Evolutionary conservation across 2,888 invertebrate genomes (phyloP).

Genomic region (Aricia artaxerxes): DNA sequence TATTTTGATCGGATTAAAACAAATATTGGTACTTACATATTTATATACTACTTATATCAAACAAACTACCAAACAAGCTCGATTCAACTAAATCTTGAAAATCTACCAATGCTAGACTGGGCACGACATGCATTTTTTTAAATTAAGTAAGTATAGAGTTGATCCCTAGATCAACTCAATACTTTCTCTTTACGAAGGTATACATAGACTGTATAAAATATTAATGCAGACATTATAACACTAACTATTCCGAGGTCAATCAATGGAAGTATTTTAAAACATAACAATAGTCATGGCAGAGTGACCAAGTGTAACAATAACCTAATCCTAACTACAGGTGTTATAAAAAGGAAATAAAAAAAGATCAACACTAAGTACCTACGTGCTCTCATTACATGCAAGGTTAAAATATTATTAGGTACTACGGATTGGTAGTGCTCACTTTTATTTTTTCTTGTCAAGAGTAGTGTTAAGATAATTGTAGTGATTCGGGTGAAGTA

Average conservation of each 20-base stretch:
- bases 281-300: conserved; percentile 49
- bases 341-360: conserved; percentile 47
- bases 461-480: conserved; percentile 40
- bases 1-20: no score
- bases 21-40: no score
- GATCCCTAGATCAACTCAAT: no score
- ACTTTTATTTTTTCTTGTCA: conserved; percentile 38
- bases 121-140: no score
- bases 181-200: no score
- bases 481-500: conserved; percentile 28
- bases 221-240: no score
- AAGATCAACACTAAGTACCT: conserved; percentile 48
- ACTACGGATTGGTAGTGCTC: conserved; percentile 55
- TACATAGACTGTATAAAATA: no score
- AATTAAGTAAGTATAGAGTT: no score
- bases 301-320: conserved; percentile 50
- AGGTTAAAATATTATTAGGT: conserved; percentile 46
- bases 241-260: conserved; percentile 38
- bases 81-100: no score
- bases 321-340: conserved; percentile 49
- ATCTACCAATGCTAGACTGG: no score
- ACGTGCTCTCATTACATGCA: background rate
- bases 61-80: no score
- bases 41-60: no score
- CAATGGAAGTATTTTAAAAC: conserved; percentile 34